Percentiles rank a stretch among this genome's conserved stretches.
These are phyloP conservation scores for Tethya wilhelma DNA, from an alignment of 37 sponge, comb jelly and placozoan species.

Conservation along the genomic window DNA sequence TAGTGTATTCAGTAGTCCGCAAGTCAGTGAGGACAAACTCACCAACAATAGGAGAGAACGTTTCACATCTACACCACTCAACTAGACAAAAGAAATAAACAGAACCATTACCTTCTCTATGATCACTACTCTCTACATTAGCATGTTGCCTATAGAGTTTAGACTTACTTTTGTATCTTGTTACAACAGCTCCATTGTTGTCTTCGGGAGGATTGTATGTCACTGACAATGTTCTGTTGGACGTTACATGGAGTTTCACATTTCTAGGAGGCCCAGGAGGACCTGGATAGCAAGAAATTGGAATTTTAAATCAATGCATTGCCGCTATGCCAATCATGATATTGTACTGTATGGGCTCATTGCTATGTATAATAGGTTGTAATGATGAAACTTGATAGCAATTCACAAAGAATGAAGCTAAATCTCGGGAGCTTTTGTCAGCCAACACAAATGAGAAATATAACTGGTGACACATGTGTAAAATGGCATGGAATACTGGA, in stretches of 20 bases:
- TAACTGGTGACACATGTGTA: too few relatives aligned
- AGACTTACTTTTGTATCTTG: slow-evolving; percentile 76
- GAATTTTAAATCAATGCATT: too few relatives aligned
- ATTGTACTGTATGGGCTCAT: too few relatives aligned
- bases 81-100: slow-evolving; percentile 28
- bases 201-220: slow-evolving; percentile 52
- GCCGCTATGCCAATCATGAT: too few relatives aligned
- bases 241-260: slow-evolving; percentile 58
- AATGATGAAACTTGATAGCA: too few relatives aligned
- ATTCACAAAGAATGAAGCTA: too few relatives aligned
- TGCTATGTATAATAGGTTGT: too few relatives aligned
- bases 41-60: slow-evolving; percentile 55
- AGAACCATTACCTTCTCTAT: background rate
- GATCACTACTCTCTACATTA: background rate
- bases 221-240: slow-evolving; percentile 60
- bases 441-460: too few relatives aligned
- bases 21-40: slow-evolving; percentile 72
- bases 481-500: too few relatives aligned
- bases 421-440: too few relatives aligned
- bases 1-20: slow-evolving; percentile 60
- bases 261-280: slow-evolving; percentile 62
- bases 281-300: too few relatives aligned
- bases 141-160: background rate
- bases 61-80: slow-evolving; percentile 73
- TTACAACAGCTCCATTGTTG: slow-evolving; percentile 52